Evolutionary conservation across 2,888 invertebrate species (phyloP), one percentile per base, ranked within the genome.

Genomic region (Andrena camellia): DNA sequence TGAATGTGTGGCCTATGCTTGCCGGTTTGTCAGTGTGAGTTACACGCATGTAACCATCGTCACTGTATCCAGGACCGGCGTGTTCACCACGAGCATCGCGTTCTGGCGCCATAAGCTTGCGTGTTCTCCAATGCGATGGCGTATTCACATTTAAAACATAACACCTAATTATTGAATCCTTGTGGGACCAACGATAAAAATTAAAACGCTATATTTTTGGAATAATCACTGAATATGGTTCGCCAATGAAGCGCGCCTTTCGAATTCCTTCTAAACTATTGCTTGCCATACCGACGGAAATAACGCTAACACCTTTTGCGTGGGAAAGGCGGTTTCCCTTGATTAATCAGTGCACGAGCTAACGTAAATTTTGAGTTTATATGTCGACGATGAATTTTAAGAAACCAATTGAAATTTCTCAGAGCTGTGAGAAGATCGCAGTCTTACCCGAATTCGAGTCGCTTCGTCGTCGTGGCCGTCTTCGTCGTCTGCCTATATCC

Each of bases 361-460:
- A 35, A 35, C 10, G 35, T 13, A 35, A 35, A 13, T 35, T 13
- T 35, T 35, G 35, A 35, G 10, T 35, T 35, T 2, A 35, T 10
- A 35, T 8, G 35, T 35, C 10, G 35, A 42, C 42, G 42, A 42
- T 13, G 42, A 13, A 13, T 13, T 42, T 42, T 13, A 42, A 42
- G 42, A 13, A 13, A 23, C 3, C 4, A 63, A 23, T 23, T 42
- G 10, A 17, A 50, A 50, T 31, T 23, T 31, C 0, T n/a, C 10
- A 13, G n/a, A 20, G 2, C n/a, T n/a, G 1, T 5, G 0, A 35
- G 23, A 54, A 8, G 23, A 26, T 48, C 23, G 29, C 10, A 33
- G 64, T 76, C 90, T 90, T 85, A 92, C 92, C 91, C 87, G 88
- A 86, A 86, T 84, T 83, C 82, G 76, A 85, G 85, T 75, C 79